These are phyloP conservation scores for Prunella strophiata DNA, from an alignment of 2,797 vertebrate species.

Conservation along the genomic window DNA sequence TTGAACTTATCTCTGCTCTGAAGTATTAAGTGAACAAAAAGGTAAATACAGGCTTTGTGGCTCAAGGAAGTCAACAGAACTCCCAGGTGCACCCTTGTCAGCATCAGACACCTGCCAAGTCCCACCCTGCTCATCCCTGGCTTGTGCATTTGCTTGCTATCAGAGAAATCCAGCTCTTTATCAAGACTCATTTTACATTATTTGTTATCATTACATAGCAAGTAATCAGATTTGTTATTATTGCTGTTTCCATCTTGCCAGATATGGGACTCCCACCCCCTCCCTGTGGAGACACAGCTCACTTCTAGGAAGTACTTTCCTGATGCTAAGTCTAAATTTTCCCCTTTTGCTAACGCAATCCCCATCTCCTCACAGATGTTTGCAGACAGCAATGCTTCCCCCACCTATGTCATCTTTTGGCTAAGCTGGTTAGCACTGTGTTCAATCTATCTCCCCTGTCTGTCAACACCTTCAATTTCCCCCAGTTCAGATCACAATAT, in stretches of 20 bases:
- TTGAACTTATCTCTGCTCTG: not conserved
- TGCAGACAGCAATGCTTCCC: slow-evolving; percentile 9
- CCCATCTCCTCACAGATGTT: slow-evolving; percentile 52
- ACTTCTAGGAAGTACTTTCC: slow-evolving; percentile 55
- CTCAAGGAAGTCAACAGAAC: not conserved
- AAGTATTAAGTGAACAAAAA: not conserved
- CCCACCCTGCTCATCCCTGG: not conserved
- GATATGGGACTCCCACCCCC: slow-evolving; percentile 47
- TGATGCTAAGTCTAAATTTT: slow-evolving; percentile 26
- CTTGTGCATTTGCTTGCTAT: not conserved
- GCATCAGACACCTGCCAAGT: not conserved
- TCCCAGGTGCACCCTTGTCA: not conserved
- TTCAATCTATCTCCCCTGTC: not conserved
- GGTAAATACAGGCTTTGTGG: not conserved
- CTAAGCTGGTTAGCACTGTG: slow-evolving; percentile 6
- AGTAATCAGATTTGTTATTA: not conserved
- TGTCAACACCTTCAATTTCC: slow-evolving; percentile 6
- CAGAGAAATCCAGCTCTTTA: not conserved
- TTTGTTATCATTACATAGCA: slow-evolving; percentile 20
- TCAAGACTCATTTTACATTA: slow-evolving; percentile 6
- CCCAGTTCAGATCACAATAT: not conserved
- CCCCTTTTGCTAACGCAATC: not conserved
- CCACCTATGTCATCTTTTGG: slow-evolving; percentile 58
- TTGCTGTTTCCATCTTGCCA: slow-evolving; percentile 6
- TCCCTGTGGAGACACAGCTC: slow-evolving; percentile 30